Base-by-base conservation (phyloP, 1,140 invertebrate species). In the Drosophila santomea region DNA sequence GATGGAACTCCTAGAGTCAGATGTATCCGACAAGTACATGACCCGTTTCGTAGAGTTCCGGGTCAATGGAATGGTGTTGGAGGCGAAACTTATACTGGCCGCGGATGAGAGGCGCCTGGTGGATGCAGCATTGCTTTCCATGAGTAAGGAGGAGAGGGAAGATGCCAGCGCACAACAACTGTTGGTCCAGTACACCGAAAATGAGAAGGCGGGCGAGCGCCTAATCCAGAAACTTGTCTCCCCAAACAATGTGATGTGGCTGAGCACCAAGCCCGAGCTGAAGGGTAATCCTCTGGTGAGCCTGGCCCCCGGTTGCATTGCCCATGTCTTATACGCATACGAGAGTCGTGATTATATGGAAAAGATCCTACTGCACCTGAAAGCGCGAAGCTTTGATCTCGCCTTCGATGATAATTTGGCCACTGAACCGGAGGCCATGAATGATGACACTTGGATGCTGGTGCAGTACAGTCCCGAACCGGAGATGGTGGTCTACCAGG, bases 401-500 rank as follows among this genome's bases (percentile, higher is more conserved):
- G 73, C 48, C 38, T 85, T 80, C 45, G 78, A 85, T 5, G 80
- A 91, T 7, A 20, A 71, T 1, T 12, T 74, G 36, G 76, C 74
- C 0, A 20, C 35, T 8, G 56, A 58, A 0, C 15, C 48, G 2
- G 63, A 60, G 32, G 41, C 52, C 3, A 62, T 91, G 68, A 55
- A 66, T 25, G 62, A 88, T 2, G 44, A 81, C 12, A 75, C 68
- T 0, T 91, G 89, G 89, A 55, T 91, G 48, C 56, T 91, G 2
- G 74, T 91, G 10, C 89, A 91, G 25, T 91, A 91, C 36, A 91
- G 89, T 23, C 74, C 80, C 0, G 78, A 91, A 15, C 89, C 89
- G 0, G 72, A 80, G 11, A 63, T 50, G n/a, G 74, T 91, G 11
- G 68, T 72, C 56, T 91, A 91, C 47, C 68, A 78, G 39, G 75